Evolutionary conservation across 2,888 invertebrate genomes (phyloP).

Genomic region (Plagodis pulveraria): DNA sequence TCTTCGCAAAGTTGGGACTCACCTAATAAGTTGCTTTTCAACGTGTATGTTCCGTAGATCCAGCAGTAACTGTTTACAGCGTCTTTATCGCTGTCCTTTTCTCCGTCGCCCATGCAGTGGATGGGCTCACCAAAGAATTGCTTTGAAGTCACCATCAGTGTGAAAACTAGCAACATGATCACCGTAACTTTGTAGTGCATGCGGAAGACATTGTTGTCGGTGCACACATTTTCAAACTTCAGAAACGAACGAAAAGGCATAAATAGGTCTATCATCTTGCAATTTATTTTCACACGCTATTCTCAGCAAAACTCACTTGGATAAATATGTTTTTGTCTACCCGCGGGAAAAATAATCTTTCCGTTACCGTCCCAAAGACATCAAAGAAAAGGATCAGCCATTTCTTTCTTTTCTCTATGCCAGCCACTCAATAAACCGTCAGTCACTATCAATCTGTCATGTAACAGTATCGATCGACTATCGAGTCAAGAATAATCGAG

Average conservation of each 20-base stretch:
- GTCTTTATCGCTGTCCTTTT: conserved; percentile 79
- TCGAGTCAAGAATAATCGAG: no score
- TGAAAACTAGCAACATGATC: conserved; percentile 89
- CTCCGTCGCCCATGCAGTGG: conserved; percentile 86
- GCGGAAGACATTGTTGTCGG: conserved; percentile 91
- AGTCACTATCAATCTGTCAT: no score
- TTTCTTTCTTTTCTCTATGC: no score
- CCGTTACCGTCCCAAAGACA: not conserved
- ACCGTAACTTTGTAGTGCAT: conserved; percentile 91
- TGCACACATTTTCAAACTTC: conserved; percentile 87
- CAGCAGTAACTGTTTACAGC: conserved; percentile 91
- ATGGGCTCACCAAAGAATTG: conserved; percentile 95
- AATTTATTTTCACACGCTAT: conserved; percentile 4
- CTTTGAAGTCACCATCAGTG: conserved; percentile 90
- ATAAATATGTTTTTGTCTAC: conserved; percentile 4
- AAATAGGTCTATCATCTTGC: conserved; percentile 87
- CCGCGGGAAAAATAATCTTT: conserved; percentile 2
- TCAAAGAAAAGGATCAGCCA: not conserved
- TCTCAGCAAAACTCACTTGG: conserved; percentile 2
- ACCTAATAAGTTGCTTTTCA: conserved; percentile 74
- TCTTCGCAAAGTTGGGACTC: conserved; percentile 33
- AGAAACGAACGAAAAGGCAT: conserved; percentile 88
- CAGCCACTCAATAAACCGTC: no score
- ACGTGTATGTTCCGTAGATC: conserved; percentile 90
- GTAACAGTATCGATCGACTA: no score